Evolutionary conservation across 1,140 invertebrate genomes (phyloP), one percentile per base, ranked within the genome.

Genomic region (Globodera ellingtonae): DNA sequence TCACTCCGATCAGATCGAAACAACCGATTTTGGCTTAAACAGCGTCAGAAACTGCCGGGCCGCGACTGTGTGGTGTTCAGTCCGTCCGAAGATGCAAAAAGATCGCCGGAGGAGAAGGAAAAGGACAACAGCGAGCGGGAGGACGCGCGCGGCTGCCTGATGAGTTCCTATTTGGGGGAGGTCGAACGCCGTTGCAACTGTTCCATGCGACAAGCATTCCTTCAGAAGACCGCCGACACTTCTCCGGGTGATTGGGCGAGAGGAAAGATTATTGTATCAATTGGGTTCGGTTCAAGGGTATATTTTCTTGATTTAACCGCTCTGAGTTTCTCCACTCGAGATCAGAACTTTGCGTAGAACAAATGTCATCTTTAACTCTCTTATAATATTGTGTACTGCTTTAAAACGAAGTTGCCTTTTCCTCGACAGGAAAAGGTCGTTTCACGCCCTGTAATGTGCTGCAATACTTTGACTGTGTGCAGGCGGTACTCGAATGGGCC

Each of bases 41-140:
- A 89, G 86, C 72, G 87, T 67, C 83, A 88, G 70, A 88, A 89
- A 79, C 78, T 89, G 7, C 59, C 88, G n/a, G 87, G 88, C n/a
- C 75, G 78, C 59, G 79, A 84, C 50, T 89, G 87, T 80, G 72
- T 89, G 21, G 80, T 77, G n/a, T 44, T 69, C 0, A 47, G 69
- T 48, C 18, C 35, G 13, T 35, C 56, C 10, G 56, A 48, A 48
- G n/a, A 13, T 13, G 48, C 47, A 35, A 76, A 9, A 67, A 67
- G 8, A 10, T 24, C 21, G 59, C 9, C 18, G 21, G 44, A 5
- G 75, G 52, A 76, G 46, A 69, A 10, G 59, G 59, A 59, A 56
- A 52, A 56, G 15, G 46, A 56, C 44, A 46, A 9, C 35, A 46
- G 9, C 9, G 73, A 56, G 46, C 50, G 48, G 59, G 75, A 69